Conservation (phyloP, 2,797 vertebrate species). For the Danio aesculapii region DNA sequence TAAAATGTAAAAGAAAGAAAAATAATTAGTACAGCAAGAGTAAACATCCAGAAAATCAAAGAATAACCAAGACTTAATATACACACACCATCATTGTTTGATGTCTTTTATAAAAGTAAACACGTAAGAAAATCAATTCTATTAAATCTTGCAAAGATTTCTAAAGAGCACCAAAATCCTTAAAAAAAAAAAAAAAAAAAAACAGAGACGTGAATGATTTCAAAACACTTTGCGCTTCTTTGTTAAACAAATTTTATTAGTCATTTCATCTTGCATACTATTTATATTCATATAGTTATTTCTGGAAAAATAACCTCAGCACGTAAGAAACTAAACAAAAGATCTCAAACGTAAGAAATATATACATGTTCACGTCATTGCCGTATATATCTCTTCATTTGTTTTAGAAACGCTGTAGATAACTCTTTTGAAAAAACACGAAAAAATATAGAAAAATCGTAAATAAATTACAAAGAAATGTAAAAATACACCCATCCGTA, state of each 20-base stretch:
- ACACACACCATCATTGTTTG: too few species aligned
- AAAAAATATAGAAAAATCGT: slow-evolving; percentile 68
- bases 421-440: slow-evolving; percentile 76
- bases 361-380: slow-evolving; percentile 83
- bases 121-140: too few species aligned
- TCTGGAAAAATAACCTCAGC: slow-evolving; percentile 96
- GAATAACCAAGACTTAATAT: too few species aligned
- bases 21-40: too few species aligned
- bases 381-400: slow-evolving; percentile 85
- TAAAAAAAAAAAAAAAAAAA: background rate
- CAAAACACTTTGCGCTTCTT: slow-evolving; percentile 83
- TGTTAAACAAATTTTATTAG: slow-evolving; percentile 82
- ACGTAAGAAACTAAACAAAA: slow-evolving; percentile 93
- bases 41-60: too few species aligned
- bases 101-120: too few species aligned
- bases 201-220: slow-evolving; percentile 68
- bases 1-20: too few species aligned
- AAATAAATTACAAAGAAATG: slow-evolving; percentile 76
- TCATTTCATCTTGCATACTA: slow-evolving; percentile 87
- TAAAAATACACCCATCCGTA: slow-evolving; percentile 66
- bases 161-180: slow-evolving; percentile 4
- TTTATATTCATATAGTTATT: slow-evolving; percentile 79
- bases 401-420: slow-evolving; percentile 92
- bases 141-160: too few species aligned
- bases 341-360: slow-evolving; percentile 86